phyloP scores from a whole-genome alignment of 2,113 vertebrate species.

The Eurystomus gularis region DNA sequence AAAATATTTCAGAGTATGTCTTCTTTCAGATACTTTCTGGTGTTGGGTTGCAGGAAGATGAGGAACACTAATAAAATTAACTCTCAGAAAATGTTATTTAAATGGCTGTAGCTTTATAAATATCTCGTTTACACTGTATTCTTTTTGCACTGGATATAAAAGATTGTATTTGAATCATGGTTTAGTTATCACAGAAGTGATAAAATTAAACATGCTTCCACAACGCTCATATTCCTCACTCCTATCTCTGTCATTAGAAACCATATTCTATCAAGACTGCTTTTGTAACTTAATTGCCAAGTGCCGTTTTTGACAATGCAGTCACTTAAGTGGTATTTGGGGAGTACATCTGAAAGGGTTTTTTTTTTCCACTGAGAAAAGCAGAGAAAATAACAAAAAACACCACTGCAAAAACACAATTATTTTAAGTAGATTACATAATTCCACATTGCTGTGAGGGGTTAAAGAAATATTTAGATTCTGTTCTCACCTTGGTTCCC shows the following conservation, averaged over 20 bases:
- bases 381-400: background rate
- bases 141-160: background rate
- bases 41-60: background rate
- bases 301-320: background rate
- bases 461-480: background rate
- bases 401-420: background rate
- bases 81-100: background rate
- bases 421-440: background rate
- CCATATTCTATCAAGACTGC: background rate
- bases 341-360: background rate
- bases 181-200: background rate
- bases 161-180: background rate
- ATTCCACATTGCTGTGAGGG: background rate
- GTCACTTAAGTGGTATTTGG: background rate
- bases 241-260: background rate
- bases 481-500: background rate
- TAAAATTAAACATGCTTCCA: background rate
- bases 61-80: background rate
- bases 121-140: background rate
- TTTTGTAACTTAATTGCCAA: background rate
- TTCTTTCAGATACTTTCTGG: background rate
- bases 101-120: background rate
- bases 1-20: background rate
- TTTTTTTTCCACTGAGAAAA: background rate
- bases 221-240: background rate